A percentile compares a stretch with the other conserved stretches of the same genome.
Conservation (phyloP, 1,140 invertebrate genomes). For the Antheraea mylitta region DNA sequence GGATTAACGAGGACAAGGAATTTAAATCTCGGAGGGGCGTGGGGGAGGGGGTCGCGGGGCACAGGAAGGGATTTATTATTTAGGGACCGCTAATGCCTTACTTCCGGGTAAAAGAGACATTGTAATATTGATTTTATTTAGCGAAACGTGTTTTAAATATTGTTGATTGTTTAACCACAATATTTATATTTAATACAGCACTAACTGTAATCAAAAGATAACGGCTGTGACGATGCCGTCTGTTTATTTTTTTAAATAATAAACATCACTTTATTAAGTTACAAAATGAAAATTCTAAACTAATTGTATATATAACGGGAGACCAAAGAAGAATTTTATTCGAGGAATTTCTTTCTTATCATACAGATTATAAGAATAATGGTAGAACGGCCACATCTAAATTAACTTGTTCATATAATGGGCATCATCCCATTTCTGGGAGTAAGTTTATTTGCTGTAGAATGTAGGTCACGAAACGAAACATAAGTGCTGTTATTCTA, state of each 20-base stretch:
- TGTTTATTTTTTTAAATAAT: too few species aligned
- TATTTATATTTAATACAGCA: too few species aligned
- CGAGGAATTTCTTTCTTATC: neutral
- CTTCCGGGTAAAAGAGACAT: neutral
- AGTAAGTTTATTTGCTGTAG: slow-evolving; percentile 2
- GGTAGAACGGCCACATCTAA: neutral
- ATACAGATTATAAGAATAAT: neutral
- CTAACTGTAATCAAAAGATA: too few species aligned
- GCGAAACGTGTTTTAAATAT: too few species aligned
- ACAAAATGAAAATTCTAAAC: too few species aligned
- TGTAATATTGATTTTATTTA: neutral
- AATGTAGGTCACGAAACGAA: slow-evolving; percentile 2
- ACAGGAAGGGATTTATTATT: neutral
- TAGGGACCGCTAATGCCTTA: neutral
- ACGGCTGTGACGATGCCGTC: too few species aligned
- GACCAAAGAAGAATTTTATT: neutral
- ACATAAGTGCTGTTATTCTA: neutral
- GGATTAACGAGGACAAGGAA: neutral
- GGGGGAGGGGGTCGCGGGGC: neutral
- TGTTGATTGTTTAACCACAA: too few species aligned
- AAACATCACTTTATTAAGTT: too few species aligned
- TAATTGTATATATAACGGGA: neutral
- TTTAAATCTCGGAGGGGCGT: neutral
- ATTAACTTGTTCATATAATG: slow-evolving; percentile 5
- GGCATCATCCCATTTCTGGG: slow-evolving; percentile 1